These are phyloP conservation scores for Gallinago nigripennis DNA, from an alignment of 2,797 vertebrate genomes.

Conservation along the genomic window DNA sequence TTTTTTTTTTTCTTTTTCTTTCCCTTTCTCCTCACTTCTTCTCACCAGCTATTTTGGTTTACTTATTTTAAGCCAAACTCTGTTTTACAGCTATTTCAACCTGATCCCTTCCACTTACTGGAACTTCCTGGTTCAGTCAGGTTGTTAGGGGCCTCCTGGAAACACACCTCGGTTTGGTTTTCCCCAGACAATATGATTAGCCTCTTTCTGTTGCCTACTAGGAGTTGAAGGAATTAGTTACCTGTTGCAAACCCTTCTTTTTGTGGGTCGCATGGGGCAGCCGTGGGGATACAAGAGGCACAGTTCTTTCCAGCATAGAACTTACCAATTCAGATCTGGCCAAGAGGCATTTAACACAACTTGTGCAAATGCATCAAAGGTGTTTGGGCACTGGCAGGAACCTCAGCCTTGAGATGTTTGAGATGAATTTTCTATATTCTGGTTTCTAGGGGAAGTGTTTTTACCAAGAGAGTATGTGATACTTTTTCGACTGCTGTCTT, in stretches of 20 bases:
- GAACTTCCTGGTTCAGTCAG: neutral
- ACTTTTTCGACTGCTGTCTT: neutral
- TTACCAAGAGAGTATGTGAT: neutral
- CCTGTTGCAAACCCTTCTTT: neutral
- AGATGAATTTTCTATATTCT: neutral
- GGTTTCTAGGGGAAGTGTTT: neutral
- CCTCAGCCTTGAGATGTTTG: neutral
- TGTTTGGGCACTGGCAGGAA: neutral
- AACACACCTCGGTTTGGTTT: neutral
- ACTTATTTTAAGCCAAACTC: neutral
- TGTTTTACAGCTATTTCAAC: neutral
- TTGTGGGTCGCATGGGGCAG: neutral
- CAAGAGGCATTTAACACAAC: neutral
- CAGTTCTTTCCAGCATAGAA: neutral
- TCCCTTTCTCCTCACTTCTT: neutral
- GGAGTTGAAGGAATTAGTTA: neutral
- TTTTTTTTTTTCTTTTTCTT: neutral
- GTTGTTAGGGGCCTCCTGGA: neutral
- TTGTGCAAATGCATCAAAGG: neutral
- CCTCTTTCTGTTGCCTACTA: neutral
- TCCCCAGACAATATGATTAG: neutral
- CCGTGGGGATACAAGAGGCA: neutral
- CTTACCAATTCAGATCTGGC: neutral
- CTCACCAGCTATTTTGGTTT: neutral
- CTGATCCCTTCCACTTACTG: neutral